phyloP scores from a whole-genome alignment of 2,797 vertebrate genomes.

The Columba guinea region DNA sequence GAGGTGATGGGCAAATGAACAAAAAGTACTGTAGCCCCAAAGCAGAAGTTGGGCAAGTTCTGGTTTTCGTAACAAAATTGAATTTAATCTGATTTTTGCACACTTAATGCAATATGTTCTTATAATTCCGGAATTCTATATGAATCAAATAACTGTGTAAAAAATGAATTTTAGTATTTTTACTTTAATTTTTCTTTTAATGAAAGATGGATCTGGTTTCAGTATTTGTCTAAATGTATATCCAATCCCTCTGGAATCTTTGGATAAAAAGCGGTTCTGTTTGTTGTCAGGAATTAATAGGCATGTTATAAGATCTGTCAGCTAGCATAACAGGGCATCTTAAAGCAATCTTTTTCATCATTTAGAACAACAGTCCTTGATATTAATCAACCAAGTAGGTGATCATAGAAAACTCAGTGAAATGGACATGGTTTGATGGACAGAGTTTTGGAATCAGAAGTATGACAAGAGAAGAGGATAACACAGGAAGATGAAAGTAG shows the following conservation, averaged over 20 bases:
- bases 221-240: conserved; percentile 38
- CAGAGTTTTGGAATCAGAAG: not conserved
- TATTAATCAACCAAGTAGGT: not conserved
- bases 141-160: not conserved
- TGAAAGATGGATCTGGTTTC: not conserved
- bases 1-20: not conserved
- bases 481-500: not conserved
- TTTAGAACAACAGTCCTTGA: conserved; percentile 24
- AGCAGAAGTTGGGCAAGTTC: not conserved
- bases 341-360: conserved; percentile 29
- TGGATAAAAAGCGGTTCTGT: conserved; percentile 7
- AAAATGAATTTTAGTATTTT: not conserved
- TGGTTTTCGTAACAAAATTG: not conserved
- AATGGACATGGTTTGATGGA: not conserved
- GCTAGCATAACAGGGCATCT: conserved; percentile 12
- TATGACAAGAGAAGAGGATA: not conserved
- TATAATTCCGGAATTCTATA: not conserved
- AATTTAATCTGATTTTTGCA: not conserved
- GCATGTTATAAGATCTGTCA: conserved; percentile 58
- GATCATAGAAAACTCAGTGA: not conserved
- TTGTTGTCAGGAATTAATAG: conserved; percentile 59
- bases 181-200: not conserved
- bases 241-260: not conserved
- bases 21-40: not conserved
- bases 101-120: not conserved